These are phyloP conservation scores for Leptinotarsa defecta DNA, from an alignment of 1,140 invertebrate genomes.

Conservation along the genomic window DNA sequence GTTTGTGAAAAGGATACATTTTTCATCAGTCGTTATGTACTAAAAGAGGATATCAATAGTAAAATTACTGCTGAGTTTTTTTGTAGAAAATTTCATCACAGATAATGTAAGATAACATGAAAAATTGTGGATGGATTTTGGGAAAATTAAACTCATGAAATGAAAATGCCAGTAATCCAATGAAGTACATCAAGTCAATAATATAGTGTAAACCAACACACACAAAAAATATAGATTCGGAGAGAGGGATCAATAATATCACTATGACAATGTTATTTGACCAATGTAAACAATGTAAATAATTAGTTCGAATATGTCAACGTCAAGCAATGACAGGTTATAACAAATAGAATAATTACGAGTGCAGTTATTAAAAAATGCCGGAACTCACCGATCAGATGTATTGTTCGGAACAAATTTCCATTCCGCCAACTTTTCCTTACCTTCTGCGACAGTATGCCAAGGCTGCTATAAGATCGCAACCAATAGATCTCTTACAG, in stretches of 20 bases:
- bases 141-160: no score
- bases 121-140: no score
- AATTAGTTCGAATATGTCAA: background rate
- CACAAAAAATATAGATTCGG: background rate
- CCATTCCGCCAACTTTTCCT: slow-evolving; percentile 80
- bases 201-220: background rate
- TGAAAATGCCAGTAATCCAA: background rate
- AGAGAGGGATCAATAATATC: slow-evolving; percentile 2
- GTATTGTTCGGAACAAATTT: slow-evolving; percentile 65
- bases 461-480: slow-evolving; percentile 87
- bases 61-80: no score
- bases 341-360: background rate
- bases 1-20: no score
- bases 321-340: background rate
- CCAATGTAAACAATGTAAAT: slow-evolving; percentile 5
- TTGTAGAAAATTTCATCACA: no score
- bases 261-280: slow-evolving; percentile 8
- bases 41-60: no score
- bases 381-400: slow-evolving; percentile 52
- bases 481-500: slow-evolving; percentile 80
- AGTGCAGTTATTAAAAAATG: slow-evolving; percentile 32
- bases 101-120: no score
- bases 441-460: slow-evolving; percentile 83
- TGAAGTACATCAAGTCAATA: slow-evolving; percentile 2
- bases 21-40: no score